Evolutionary conservation across 2,113 vertebrate species (phyloP).

Genomic region (Stegastes partitus): DNA sequence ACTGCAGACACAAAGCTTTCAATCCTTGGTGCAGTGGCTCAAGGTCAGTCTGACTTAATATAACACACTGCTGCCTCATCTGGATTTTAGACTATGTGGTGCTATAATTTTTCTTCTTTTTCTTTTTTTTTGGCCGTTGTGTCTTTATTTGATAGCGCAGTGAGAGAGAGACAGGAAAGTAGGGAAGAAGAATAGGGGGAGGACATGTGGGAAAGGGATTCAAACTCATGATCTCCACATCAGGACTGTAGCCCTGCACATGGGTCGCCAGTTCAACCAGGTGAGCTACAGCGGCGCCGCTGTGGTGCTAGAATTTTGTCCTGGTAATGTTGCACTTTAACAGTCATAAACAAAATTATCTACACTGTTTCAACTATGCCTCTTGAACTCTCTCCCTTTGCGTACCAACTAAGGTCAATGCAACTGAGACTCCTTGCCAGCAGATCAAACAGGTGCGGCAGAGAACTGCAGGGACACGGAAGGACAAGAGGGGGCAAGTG

Average conservation of each 20-base stretch:
- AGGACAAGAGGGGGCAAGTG: slow-evolving; percentile 30
- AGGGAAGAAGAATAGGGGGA: too few species aligned
- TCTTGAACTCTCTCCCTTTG: slow-evolving; percentile 6
- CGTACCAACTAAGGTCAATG: slow-evolving; percentile 30
- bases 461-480: slow-evolving; percentile 33
- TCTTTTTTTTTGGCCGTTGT: too few species aligned
- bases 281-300: too few species aligned
- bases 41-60: slow-evolving; percentile 32
- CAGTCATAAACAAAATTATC: slow-evolving; percentile 9
- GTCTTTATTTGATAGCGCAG: too few species aligned
- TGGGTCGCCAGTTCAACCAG: too few species aligned
- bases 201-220: too few species aligned
- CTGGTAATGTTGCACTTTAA: slow-evolving; percentile 31
- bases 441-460: slow-evolving; percentile 54
- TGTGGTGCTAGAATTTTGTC: slow-evolving; percentile 5
- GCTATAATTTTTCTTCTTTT: too few species aligned
- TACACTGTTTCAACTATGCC: slow-evolving; percentile 23
- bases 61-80: background rate
- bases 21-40: background rate
- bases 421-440: slow-evolving; percentile 55
- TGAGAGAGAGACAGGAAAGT: too few species aligned
- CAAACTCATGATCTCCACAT: too few species aligned
- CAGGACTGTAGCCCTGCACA: too few species aligned
- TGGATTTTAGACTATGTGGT: slow-evolving; percentile 16
- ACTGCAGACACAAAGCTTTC: slow-evolving; percentile 30